Evolutionary conservation across 2,888 invertebrate genomes (phyloP).

Genomic region (Eugnorisma glareosa): DNA sequence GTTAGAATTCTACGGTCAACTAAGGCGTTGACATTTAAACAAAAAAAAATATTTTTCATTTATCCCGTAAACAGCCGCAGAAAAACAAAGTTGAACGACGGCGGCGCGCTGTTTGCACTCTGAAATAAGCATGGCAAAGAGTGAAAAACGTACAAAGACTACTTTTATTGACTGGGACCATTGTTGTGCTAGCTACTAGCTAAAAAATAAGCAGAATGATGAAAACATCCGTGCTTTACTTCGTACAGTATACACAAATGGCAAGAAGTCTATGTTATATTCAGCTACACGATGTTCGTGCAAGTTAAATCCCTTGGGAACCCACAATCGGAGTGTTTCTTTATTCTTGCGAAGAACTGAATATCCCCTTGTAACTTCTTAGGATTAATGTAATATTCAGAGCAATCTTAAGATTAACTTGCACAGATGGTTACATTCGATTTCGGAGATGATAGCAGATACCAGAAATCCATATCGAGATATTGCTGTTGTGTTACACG

Average conservation of each 20-base stretch:
- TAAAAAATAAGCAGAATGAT: conserved; percentile 31
- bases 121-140: conserved; percentile 36
- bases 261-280: conserved; percentile 47
- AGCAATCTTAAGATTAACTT: conserved; percentile 42
- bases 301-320: conserved; percentile 45
- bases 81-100: conserved; percentile 26
- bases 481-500: conserved; percentile 30
- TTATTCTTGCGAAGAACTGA: conserved; percentile 33
- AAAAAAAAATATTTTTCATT: conserved; percentile 36
- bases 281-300: conserved; percentile 35
- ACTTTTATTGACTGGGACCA: conserved; percentile 51
- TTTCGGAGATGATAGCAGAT: conserved; percentile 22
- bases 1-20: conserved; percentile 19
- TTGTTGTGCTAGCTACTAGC: conserved; percentile 44
- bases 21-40: conserved; percentile 10
- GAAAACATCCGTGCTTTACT: conserved; percentile 40
- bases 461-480: conserved; percentile 17
- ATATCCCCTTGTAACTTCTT: conserved; percentile 47
- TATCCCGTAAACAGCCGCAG: conserved; percentile 14
- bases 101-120: conserved; percentile 33
- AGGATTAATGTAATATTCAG: conserved; percentile 52
- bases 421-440: conserved; percentile 11
- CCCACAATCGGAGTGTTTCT: conserved; percentile 23
- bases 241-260: conserved; percentile 34
- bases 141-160: conserved; percentile 44